Evolutionary conservation across 1,140 invertebrate species (phyloP), one percentile per base, ranked within the genome.

Genomic region (Pseudomyrmex sp.): DNA sequence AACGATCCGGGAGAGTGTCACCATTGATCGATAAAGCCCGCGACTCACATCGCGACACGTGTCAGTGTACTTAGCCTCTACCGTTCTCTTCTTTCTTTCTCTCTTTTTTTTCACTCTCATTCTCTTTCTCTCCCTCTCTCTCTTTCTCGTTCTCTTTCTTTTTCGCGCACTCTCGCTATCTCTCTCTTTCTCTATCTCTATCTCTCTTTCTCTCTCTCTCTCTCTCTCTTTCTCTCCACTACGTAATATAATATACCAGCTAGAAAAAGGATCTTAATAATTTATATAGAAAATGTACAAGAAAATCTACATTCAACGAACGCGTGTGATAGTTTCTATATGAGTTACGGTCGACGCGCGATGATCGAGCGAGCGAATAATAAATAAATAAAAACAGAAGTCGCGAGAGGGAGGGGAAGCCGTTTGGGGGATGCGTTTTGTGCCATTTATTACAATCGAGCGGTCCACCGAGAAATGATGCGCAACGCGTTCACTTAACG

Each of bases 231-330:
- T 66, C 65, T 50, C 20, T 52, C 13, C n/a, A 59, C 54, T 79
- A 70, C 76, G 20, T 79, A 79, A 79, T 79, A 79, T 70, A 80
- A 80, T 70, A 86, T 91, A 90, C 84, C 58, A 85, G 84, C 84
- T 90, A 90, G 85, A 89, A 89, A 35, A 90, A 82, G 62, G 88
- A 87, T 90, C 88, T 92, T 92, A 91, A 93, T 93, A 92, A 93
- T 92, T 92, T 92, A 93, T 94, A 93, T 93, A 93, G 92, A 93
- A 93, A 93, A 94, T 93, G 90, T 94, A 94, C 92, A 94, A 94
- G 92, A 93, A 94, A 93, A 93, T 94, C 92, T 94, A 94, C 92
- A 93, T 92, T 88, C 92, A 93, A 93, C 90, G 91, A 92, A 92
- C 89, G 91, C 90, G 90, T 91, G 88, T 90, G 88, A 90, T 92